Base-by-base conservation (phyloP, 1,140 invertebrate species). In the Atta texana region DNA sequence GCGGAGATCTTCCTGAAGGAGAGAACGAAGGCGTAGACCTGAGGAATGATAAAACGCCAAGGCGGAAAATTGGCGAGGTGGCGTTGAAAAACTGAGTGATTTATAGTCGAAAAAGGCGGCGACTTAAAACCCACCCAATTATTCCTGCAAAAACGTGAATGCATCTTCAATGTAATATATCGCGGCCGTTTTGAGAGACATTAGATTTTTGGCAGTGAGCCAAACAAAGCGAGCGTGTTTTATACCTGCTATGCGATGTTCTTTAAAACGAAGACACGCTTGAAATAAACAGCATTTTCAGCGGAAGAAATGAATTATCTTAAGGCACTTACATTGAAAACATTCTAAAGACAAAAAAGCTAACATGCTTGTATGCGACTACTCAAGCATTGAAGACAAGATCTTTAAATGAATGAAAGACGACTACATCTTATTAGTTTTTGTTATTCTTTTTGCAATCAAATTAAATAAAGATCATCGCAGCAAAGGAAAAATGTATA, bases 131-230 rank as follows among this genome's bases (percentile, higher is more conserved):
- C 74, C 86, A 71, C 84, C 77, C 89, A 90, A 90, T 90, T 90
- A 90, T 90, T 90, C 88, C 66, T 53, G 64, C 82, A 63, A 77
- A 57, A 66, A 71, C 72, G 82, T 85, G 49, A 59, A 88, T 86
- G 89, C 71, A 82, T 85, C 71, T 71, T 81, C 89, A 80, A 90
- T 77, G 68, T 89, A 86, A 90, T 88, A 82, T 88, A 88, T 88
- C 75, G 55, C 61, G 4, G 51, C 10, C 76, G 69, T 61, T 84
- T 84, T 72, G 80, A 75, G 57, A 84, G 76, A 61, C 55, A 64
- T 61, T 61, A 16, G 86, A 57, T 66, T 31, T 28, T 71, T 90
- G 89, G 89, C 89, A 53, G 16, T 4, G 31, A 1, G 72, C 89
- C 88, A 90, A 90, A 86, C 44, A 53, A 84, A 84, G 80, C 49